Conservation (phyloP, 1,140 invertebrate species). For the Aphaenogaster floridana region DNA sequence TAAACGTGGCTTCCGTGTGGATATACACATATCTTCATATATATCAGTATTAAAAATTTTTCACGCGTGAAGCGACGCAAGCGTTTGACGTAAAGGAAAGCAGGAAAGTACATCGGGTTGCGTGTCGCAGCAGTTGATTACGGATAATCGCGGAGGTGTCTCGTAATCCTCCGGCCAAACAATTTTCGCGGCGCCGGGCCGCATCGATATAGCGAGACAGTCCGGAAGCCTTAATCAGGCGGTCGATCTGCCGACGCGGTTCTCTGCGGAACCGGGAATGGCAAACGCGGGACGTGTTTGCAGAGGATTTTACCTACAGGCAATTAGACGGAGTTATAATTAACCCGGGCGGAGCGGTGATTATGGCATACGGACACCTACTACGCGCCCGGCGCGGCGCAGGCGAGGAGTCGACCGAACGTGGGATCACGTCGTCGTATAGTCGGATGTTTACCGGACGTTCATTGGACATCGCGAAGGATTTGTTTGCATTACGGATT, state of each 20-base stretch:
- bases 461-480: conserved; percentile 68
- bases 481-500: conserved; percentile 80
- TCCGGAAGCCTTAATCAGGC: conserved; percentile 52
- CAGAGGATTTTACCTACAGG: conserved; percentile 58
- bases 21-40: neutral
- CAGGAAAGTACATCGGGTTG: neutral
- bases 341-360: conserved; percentile 56
- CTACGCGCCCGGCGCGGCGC: conserved; percentile 27
- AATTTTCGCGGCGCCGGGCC: conserved; percentile 1
- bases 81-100: conserved; percentile 1
- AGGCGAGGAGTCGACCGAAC: conserved; percentile 45
- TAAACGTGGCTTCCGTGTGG: conserved; percentile 23
- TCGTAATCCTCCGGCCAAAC: neutral
- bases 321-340: conserved; percentile 78
- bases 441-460: conserved; percentile 65
- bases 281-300: conserved; percentile 36
- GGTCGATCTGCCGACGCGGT: conserved; percentile 21
- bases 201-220: conserved; percentile 7
- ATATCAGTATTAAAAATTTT: conserved; percentile 11
- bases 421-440: conserved; percentile 54
- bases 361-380: conserved; percentile 59
- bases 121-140: conserved; percentile 27
- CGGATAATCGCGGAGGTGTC: conserved; percentile 21
- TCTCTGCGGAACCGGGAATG: neutral
- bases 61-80: neutral